phyloP scores from a whole-genome alignment of 2,113 vertebrate species.

The Marmota flaviventris region DNA sequence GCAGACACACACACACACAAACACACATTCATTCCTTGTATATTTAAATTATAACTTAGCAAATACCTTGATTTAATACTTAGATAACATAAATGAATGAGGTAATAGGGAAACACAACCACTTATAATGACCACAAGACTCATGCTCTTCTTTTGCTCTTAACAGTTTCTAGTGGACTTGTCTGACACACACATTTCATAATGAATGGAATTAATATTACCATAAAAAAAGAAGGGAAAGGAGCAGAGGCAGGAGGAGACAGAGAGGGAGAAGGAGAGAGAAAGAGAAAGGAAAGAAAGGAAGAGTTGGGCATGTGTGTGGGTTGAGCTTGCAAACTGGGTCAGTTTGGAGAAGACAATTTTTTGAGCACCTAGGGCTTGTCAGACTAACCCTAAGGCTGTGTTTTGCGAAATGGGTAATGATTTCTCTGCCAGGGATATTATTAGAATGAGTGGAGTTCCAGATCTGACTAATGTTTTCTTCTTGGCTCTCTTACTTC shows the following conservation, averaged over 20 bases:
- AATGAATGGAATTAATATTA: neutral
- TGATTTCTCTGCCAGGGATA: conserved; percentile 60
- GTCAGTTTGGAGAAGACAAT: conserved; percentile 32
- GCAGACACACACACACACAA: neutral
- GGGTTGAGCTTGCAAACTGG: conserved; percentile 13
- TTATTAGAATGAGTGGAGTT: conserved; percentile 65
- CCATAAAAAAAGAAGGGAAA: no score
- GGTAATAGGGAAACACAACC: neutral
- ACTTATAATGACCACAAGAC: conserved; percentile 12
- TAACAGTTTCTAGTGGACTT: neutral
- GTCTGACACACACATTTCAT: conserved; percentile 50
- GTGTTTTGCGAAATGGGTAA: conserved; percentile 49
- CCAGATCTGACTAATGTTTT: conserved; percentile 71
- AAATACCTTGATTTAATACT: conserved; percentile 46
- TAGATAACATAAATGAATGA: conserved; percentile 56
- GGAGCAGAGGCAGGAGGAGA: no score
- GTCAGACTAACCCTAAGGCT: conserved; percentile 53
- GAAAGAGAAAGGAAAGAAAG: neutral
- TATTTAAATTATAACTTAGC: conserved; percentile 20
- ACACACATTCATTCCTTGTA: neutral
- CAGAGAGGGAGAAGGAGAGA: neutral
- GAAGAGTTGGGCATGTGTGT: neutral
- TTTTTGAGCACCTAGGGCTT: conserved; percentile 20
- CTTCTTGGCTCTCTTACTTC: conserved; percentile 57
- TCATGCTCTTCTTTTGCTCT: neutral